These are phyloP conservation scores for Hydrochoerus hydrochaeris DNA, from an alignment of 2,113 vertebrate species.

Conservation along the genomic window DNA sequence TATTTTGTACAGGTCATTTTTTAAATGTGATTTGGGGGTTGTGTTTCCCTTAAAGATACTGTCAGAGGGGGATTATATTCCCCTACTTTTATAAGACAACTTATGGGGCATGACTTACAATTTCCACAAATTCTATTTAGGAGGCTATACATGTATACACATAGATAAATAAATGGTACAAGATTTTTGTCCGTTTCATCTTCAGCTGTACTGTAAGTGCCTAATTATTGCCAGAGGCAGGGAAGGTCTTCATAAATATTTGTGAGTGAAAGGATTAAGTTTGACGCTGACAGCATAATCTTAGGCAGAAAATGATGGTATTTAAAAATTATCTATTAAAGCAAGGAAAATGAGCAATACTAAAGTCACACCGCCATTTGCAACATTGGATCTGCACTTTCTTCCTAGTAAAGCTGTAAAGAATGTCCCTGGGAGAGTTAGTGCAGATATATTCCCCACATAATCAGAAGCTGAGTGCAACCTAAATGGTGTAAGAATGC, in stretches of 20 bases:
- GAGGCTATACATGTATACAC: not conserved
- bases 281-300: not conserved
- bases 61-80: not conserved
- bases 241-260: not conserved
- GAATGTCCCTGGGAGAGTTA: not conserved
- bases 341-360: not conserved
- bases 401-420: not conserved
- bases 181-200: not conserved
- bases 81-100: not conserved
- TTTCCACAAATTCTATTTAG: not conserved
- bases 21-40: not conserved
- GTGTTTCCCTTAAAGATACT: not conserved
- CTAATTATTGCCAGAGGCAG: not conserved
- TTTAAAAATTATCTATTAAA: not conserved
- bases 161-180: not conserved
- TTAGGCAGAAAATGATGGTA: not conserved
- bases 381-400: not conserved
- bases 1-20: not conserved
- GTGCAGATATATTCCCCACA: not conserved
- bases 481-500: not conserved
- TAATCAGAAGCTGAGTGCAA: not conserved
- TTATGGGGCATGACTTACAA: not conserved
- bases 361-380: not conserved
- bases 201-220: not conserved
- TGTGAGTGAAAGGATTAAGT: not conserved